A percentile compares a stretch with the other conserved stretches of the same genome.
Conservation (phyloP, 1,140 invertebrate species). For the Bombus turneri region DNA sequence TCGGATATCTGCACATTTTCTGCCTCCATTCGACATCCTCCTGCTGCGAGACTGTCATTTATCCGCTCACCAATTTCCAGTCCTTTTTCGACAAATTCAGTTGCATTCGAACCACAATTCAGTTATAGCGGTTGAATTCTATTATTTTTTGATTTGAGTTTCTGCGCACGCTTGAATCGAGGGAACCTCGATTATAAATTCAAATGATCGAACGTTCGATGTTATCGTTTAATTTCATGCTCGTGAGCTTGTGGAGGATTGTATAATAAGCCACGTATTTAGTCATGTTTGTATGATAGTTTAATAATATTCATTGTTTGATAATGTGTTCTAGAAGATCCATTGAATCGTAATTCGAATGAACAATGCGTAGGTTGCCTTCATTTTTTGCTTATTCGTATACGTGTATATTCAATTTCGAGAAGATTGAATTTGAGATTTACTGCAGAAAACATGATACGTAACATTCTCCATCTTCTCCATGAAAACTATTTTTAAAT, state of each 20-base stretch:
- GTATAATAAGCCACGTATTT: slow-evolving; percentile 2
- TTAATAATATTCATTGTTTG: neutral
- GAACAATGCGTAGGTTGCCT: neutral
- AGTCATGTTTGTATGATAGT: neutral
- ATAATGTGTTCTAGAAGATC: neutral
- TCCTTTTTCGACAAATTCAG: neutral
- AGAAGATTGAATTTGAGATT: neutral
- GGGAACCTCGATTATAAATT: neutral
- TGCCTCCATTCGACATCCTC: neutral
- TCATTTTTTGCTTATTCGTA: neutral
- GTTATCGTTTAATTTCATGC: slow-evolving; percentile 13
- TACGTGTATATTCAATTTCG: neutral
- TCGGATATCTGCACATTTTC: slow-evolving; percentile 60
- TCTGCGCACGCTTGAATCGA: neutral
- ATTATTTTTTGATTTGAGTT: neutral
- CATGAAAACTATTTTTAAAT: neutral
- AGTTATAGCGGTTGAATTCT: neutral
- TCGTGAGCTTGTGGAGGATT: neutral
- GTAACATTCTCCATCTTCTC: neutral
- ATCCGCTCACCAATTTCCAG: neutral
- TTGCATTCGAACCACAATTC: neutral
- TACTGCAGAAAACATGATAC: neutral
- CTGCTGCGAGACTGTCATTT: neutral
- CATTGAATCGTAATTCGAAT: neutral
- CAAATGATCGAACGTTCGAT: slow-evolving; percentile 1